These are phyloP conservation scores for Poecilus cupreus DNA, from an alignment of 2,888 invertebrate species.

Conservation along the genomic window DNA sequence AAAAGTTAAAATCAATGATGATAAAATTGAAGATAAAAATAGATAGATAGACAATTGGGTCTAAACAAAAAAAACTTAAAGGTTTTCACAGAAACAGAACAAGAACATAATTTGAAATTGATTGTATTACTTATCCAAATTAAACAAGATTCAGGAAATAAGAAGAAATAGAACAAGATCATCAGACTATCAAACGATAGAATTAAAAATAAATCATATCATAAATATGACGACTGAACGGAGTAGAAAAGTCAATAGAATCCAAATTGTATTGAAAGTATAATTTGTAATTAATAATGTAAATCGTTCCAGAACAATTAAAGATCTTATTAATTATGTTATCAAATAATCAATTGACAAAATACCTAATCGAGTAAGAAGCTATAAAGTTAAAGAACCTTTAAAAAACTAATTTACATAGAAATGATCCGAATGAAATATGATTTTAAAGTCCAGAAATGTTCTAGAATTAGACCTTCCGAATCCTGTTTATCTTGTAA, in stretches of 20 bases:
- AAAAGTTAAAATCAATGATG: too few species aligned
- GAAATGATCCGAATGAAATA: constrained; percentile 1
- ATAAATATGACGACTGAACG: not conserved
- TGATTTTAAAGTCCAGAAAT: not conserved
- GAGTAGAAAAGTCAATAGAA: not conserved
- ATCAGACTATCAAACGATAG: too few species aligned
- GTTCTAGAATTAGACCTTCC: constrained; percentile 3
- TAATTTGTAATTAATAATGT: not conserved
- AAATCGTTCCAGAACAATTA: not conserved
- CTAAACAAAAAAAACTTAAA: too few species aligned
- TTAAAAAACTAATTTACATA: constrained; percentile 25
- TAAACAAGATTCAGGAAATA: too few species aligned
- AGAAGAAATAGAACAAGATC: too few species aligned
- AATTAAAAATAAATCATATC: too few species aligned
- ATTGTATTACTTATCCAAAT: too few species aligned
- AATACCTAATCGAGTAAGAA: not conserved
- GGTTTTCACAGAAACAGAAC: too few species aligned
- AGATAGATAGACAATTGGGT: too few species aligned
- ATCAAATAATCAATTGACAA: constrained; percentile 29
- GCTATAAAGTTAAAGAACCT: not conserved
- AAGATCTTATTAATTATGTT: not conserved
- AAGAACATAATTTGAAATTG: too few species aligned
- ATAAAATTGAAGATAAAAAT: too few species aligned
- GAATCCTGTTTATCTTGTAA: constrained; percentile 13
- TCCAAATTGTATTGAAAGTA: not conserved